Conservation (phyloP, 2,888 invertebrate genomes). For the Piscicola geometra region DNA sequence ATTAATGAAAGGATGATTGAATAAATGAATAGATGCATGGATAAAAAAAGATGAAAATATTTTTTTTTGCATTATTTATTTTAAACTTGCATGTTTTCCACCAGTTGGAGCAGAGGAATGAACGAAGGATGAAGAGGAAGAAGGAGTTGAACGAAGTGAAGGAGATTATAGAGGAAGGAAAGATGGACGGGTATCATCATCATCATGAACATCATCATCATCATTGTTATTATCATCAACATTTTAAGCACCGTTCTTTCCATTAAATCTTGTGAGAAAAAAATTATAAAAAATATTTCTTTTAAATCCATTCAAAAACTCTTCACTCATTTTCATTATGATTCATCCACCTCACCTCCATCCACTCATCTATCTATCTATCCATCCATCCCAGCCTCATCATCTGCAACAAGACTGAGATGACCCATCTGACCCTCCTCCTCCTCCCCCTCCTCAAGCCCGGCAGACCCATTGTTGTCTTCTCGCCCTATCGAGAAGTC, state of each 20-base stretch:
- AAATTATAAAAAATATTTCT: no score
- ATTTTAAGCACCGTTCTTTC: no score
- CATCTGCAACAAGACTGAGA: conserved; percentile 79
- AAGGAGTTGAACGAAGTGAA: conserved; percentile 42
- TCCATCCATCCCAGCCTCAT: conserved; percentile 48
- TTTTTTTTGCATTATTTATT: neutral
- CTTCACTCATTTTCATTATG: neutral
- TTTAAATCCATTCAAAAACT: no score
- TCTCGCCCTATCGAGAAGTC: conserved; percentile 70
- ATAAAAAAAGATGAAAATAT: neutral
- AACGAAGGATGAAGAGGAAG: conserved; percentile 40
- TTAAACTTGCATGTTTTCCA: neutral
- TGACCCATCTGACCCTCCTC: conserved; percentile 70
- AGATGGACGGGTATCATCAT: conserved; percentile 65
- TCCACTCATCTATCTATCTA: no score
- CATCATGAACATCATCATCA: neutral
- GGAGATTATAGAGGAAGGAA: conserved; percentile 42
- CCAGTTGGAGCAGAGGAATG: conserved; percentile 38
- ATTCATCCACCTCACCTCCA: no score
- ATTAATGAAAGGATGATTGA: no score
- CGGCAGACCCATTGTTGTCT: conserved; percentile 80
- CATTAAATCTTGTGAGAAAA: no score
- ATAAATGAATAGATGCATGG: no score
- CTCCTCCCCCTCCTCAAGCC: conserved; percentile 72
- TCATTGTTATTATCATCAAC: neutral